phyloP scores from a whole-genome alignment of 2,888 invertebrate genomes.

The Adelphocoris suturalis region DNA sequence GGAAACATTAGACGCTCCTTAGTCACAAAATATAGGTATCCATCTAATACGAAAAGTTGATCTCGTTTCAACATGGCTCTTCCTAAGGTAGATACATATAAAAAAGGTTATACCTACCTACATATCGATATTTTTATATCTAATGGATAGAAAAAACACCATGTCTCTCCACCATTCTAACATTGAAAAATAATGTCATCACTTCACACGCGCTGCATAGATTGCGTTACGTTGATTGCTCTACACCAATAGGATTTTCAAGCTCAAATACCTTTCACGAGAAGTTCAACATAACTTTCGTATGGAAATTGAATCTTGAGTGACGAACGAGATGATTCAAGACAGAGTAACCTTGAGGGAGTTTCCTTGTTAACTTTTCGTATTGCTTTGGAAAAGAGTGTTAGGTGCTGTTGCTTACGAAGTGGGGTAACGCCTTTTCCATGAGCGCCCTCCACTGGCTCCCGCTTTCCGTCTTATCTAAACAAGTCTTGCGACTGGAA shows the following conservation, averaged over 20 bases:
- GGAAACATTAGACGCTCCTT: too few species aligned
- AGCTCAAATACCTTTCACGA: not conserved
- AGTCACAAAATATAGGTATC: too few species aligned
- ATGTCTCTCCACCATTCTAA: too few species aligned
- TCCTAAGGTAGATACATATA: too few species aligned
- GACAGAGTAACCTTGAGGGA: not conserved
- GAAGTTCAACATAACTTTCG: not conserved
- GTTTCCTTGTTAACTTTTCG: constrained; percentile 44
- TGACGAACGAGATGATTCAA: constrained; percentile 26
- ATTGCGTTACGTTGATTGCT: not conserved
- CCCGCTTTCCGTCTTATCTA: constrained; percentile 59
- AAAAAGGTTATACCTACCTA: too few species aligned
- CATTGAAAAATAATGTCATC: too few species aligned
- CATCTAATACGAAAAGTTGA: too few species aligned
- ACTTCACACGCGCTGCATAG: too few species aligned
- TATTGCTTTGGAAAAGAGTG: constrained; percentile 34
- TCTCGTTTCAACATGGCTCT: too few species aligned
- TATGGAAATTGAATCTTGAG: constrained; percentile 12
- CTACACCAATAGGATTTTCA: not conserved
- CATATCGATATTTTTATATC: too few species aligned
- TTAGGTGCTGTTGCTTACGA: constrained; percentile 42
- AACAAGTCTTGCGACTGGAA: constrained; percentile 40
- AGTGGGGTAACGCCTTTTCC: not conserved
- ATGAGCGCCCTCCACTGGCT: constrained; percentile 10
- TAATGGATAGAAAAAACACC: too few species aligned